phyloP scores from a whole-genome alignment of 2,113 vertebrate genomes.

The Fukomys damarensis region DNA sequence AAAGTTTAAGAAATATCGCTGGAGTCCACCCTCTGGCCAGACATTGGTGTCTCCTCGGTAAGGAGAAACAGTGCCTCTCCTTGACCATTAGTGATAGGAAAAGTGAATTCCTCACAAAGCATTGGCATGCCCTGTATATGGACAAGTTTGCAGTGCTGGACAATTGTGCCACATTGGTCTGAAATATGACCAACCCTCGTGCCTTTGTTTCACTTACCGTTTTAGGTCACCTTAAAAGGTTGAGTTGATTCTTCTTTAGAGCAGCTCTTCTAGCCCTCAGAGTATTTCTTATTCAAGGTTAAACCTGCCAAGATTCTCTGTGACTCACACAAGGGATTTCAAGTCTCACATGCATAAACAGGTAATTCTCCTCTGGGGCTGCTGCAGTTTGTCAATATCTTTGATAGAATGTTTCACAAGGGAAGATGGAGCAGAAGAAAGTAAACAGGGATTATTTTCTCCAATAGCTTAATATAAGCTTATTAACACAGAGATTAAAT shows the following conservation, averaged over 20 bases:
- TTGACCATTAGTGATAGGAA: not conserved
- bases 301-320: not conserved
- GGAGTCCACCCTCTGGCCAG: not conserved
- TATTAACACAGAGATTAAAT: not conserved
- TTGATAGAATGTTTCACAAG: not conserved
- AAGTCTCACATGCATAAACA: not conserved
- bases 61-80: not conserved
- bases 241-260: not conserved
- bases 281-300: not conserved
- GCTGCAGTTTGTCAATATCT: not conserved
- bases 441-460: not conserved
- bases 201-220: not conserved
- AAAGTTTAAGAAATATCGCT: not conserved
- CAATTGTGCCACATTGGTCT: not conserved
- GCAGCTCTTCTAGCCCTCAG: not conserved
- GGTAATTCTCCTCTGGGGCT: not conserved
- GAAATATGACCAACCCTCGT: not conserved
- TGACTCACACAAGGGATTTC: not conserved
- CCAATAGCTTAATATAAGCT: not conserved
- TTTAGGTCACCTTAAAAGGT: not conserved
- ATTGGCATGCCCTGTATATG: not conserved
- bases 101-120: not conserved
- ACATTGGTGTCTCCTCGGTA: not conserved
- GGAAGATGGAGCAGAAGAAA: not conserved
- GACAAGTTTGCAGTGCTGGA: not conserved